A percentile compares a stretch with the other conserved stretches of the same genome.
Evolutionary conservation across 2,888 invertebrate genomes (phyloP).

Genomic region (Venustoraphidia nigricollis): DNA sequence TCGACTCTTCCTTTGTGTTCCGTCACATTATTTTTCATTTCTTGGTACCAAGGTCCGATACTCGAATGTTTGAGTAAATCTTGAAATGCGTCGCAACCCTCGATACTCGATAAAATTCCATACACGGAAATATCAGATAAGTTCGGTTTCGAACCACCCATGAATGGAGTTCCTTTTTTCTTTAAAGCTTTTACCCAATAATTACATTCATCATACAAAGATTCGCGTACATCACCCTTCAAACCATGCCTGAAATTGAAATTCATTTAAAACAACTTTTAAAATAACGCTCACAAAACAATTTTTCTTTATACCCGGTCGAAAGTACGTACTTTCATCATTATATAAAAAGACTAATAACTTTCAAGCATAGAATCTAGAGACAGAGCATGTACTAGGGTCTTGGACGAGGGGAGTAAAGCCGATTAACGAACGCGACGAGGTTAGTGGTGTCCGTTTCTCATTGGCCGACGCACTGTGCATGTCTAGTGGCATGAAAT

Average conservation of each 20-base stretch:
- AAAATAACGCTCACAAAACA: no score
- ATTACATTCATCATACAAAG: conserved; percentile 79
- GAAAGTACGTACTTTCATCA: no score
- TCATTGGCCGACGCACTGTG: no score
- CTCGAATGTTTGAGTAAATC: conserved; percentile 62
- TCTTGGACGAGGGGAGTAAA: no score
- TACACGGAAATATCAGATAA: conserved; percentile 85
- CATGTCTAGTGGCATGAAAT: no score
- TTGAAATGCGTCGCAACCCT: conserved; percentile 80
- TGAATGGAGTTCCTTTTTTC: conserved; percentile 53
- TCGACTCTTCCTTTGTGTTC: conserved; percentile 36
- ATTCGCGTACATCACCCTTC: conserved; percentile 74
- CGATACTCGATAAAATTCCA: conserved; percentile 82
- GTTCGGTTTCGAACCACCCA: conserved; percentile 79
- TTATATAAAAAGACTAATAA: no score
- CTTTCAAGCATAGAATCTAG: no score
- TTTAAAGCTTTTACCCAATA: conserved; percentile 61
- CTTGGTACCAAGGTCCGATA: conserved; percentile 63
- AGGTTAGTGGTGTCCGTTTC: no score
- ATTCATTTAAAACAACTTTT: background rate
- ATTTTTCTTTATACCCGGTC: no score
- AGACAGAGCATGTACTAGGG: no score
- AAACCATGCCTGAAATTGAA: conserved; percentile 50
- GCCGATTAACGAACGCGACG: no score
- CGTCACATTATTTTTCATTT: conserved; percentile 48